Conservation (phyloP, 2,797 vertebrate species). For the Acanthopagrus latus region DNA sequence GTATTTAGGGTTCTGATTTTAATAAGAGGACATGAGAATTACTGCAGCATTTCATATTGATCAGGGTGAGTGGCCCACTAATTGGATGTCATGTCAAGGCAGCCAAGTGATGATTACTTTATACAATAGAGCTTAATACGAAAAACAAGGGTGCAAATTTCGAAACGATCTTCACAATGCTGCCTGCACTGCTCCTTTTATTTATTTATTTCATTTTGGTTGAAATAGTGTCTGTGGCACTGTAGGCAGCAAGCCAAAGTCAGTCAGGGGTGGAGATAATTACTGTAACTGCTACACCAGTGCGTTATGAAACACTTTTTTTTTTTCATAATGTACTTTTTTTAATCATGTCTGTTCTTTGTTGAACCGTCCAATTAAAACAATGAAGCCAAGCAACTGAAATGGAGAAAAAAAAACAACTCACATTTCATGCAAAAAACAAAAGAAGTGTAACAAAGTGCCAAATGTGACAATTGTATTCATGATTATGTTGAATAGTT, state of each 20-base stretch:
- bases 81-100: conserved; percentile 60
- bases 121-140: conserved; percentile 45
- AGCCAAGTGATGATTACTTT: conserved; percentile 55
- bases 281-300: conserved; percentile 43
- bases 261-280: conserved; percentile 61
- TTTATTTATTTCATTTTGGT: conserved; percentile 4
- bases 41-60: conserved; percentile 63
- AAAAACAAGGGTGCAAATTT: conserved; percentile 25
- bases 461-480: conserved; percentile 52
- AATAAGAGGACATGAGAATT: conserved; percentile 56
- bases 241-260: conserved; percentile 46
- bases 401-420: not conserved
- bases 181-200: not conserved
- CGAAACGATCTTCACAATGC: not conserved
- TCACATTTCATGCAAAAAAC: conserved; percentile 25
- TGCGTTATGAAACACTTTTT: conserved; percentile 32
- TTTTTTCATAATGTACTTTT: conserved; percentile 38
- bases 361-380: conserved; percentile 56
- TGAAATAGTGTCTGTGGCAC: conserved; percentile 25
- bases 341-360: conserved; percentile 45
- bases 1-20: conserved; percentile 56
- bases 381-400: conserved; percentile 39
- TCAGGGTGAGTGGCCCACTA: conserved; percentile 57
- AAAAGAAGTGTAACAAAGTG: conserved; percentile 41
- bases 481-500: conserved; percentile 51